Percentiles rank a stretch among this genome's conserved stretches.
phyloP scores from a whole-genome alignment of 2,888 invertebrate species.

The Tortrix viridana region DNA sequence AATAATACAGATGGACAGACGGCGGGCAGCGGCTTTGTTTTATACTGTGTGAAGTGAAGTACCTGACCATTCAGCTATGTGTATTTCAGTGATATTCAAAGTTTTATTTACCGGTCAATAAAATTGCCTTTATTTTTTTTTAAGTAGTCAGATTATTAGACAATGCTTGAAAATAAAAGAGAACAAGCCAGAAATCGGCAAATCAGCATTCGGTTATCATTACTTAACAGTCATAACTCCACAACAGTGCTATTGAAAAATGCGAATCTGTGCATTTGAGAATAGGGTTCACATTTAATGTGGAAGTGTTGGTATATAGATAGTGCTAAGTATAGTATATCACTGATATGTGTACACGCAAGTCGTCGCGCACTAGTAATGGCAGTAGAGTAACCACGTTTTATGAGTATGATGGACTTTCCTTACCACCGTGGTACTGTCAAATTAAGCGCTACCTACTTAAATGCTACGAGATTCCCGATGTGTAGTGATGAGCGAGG shows the following conservation, averaged over 20 bases:
- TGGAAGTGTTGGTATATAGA: neutral
- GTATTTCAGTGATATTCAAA: too few relatives aligned
- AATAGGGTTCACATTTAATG: neutral
- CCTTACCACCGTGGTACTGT: too few relatives aligned
- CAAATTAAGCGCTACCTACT: too few relatives aligned
- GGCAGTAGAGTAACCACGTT: slow-evolving; percentile 48
- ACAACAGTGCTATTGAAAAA: neutral
- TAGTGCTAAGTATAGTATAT: neutral
- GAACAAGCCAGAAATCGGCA: slow-evolving; percentile 48
- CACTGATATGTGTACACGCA: slow-evolving; percentile 53
- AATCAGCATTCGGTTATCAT: slow-evolving; percentile 27
- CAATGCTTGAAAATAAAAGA: slow-evolving; percentile 15
- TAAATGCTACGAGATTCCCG: too few relatives aligned
- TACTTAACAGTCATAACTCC: neutral
- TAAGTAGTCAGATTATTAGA: neutral
- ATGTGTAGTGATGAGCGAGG: too few relatives aligned
- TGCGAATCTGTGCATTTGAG: neutral
- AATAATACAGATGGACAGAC: too few relatives aligned
- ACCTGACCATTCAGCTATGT: too few relatives aligned
- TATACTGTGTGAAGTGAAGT: too few relatives aligned
- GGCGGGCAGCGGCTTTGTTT: too few relatives aligned
- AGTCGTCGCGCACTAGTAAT: slow-evolving; percentile 67
- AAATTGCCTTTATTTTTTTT: too few relatives aligned
- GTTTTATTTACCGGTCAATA: too few relatives aligned
- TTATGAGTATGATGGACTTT: neutral